These are phyloP conservation scores for Siphonodentalium dalli DNA, from an alignment of 2,888 invertebrate genomes.

Conservation along the genomic window DNA sequence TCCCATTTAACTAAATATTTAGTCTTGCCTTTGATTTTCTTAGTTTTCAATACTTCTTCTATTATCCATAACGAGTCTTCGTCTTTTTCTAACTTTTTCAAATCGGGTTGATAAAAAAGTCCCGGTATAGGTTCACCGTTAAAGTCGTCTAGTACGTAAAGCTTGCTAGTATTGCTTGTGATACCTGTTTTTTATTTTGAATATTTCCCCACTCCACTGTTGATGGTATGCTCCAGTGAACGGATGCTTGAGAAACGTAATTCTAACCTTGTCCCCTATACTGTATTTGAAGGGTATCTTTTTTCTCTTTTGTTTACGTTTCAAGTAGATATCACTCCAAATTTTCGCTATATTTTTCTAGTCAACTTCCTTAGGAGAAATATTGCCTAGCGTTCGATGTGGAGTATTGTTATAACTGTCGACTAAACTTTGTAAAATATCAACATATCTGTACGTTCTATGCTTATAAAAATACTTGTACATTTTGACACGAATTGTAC, in stretches of 20 bases:
- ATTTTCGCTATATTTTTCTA: constrained; percentile 21
- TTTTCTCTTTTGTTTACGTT: too few relatives aligned
- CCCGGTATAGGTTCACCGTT: constrained; percentile 14
- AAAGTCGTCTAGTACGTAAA: constrained; percentile 17
- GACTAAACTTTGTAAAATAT: constrained; percentile 19
- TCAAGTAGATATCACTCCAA: constrained; percentile 21
- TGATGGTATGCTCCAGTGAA: constrained; percentile 18
- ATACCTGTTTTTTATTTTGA: constrained; percentile 8
- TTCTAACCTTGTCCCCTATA: constrained; percentile 16
- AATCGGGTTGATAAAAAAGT: constrained; percentile 15
- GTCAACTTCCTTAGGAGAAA: constrained; percentile 24
- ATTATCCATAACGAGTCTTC: constrained; percentile 27
- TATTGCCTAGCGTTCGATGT: constrained; percentile 20
- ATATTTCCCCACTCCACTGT: constrained; percentile 21
- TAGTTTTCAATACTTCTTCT: constrained; percentile 13
- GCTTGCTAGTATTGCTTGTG: constrained; percentile 17
- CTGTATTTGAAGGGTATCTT: constrained; percentile 12
- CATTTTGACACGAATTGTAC: constrained; percentile 7
- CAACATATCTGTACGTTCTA: constrained; percentile 19
- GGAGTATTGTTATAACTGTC: constrained; percentile 24
- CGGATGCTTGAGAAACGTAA: constrained; percentile 9
- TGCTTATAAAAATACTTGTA: constrained; percentile 9
- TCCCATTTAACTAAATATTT: constrained; percentile 16
- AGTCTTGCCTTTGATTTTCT: constrained; percentile 9
- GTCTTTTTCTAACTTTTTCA: constrained; percentile 23